Evolutionary conservation across 2,113 vertebrate species (phyloP).

Genomic region (Ciconia stormi): DNA sequence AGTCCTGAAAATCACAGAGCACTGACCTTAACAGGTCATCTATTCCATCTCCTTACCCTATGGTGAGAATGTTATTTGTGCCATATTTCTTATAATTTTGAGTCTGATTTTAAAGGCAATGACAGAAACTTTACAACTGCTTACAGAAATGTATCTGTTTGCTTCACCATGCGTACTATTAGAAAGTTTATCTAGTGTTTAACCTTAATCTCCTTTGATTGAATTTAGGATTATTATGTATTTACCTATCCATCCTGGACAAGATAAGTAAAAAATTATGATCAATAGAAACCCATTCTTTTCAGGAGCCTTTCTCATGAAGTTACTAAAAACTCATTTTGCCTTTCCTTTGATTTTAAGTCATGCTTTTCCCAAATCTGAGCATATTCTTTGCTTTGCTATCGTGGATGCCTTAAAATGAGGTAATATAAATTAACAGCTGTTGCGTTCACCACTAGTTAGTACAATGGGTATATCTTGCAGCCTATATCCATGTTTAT

Average conservation of each 20-base stretch:
- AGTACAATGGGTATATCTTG: not conserved
- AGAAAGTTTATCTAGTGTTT: not conserved
- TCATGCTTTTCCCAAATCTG: not conserved
- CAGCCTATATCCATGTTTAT: not conserved
- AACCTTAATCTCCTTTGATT: not conserved
- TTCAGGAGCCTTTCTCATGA: not conserved
- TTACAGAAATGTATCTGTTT: not conserved
- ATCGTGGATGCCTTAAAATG: not conserved
- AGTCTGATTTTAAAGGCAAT: not conserved
- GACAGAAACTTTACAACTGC: not conserved
- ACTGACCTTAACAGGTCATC: not conserved
- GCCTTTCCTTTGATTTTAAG: not conserved
- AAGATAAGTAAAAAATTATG: not conserved
- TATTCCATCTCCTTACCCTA: not conserved
- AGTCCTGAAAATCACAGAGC: not conserved
- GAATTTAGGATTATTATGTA: not conserved
- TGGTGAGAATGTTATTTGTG: not conserved
- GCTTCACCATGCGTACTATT: accelerated
- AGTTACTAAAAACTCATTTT: not conserved
- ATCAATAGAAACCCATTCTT: not conserved
- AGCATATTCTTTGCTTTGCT: not conserved
- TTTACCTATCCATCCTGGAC: not conserved
- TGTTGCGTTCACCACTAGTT: not conserved
- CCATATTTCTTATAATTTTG: not conserved
- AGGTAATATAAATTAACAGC: not conserved